Conservation (phyloP, 2,888 invertebrate species). For the Adelphocoris suturalis region DNA sequence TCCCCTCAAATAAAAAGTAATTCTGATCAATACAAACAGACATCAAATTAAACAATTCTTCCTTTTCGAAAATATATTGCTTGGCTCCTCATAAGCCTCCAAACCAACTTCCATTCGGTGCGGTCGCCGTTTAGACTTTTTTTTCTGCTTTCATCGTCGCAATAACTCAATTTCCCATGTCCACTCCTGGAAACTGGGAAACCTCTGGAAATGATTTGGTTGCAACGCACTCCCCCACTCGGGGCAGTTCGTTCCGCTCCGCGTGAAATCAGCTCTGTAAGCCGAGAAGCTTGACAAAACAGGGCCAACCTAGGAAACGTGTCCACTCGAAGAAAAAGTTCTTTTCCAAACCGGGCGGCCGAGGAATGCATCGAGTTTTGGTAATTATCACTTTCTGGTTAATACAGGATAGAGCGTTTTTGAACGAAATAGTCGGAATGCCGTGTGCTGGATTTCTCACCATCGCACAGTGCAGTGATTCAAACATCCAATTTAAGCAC, state of each 20-base stretch:
- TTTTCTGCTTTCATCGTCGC: neutral
- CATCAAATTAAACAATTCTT: no score
- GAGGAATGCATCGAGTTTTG: no score
- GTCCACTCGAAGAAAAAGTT: neutral
- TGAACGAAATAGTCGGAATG: no score
- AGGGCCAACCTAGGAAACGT: neutral
- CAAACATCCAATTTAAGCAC: no score
- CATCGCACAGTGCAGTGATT: no score
- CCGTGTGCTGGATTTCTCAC: no score
- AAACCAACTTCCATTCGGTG: neutral
- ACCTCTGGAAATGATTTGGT: neutral
- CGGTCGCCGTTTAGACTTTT: neutral
- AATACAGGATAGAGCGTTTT: no score
- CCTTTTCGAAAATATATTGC: no score
- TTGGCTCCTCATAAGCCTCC: neutral
- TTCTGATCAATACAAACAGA: no score
- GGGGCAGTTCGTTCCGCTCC: neutral
- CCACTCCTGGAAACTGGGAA: neutral
- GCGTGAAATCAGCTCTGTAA: slow-evolving; percentile 7
- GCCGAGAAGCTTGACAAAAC: slow-evolving; percentile 17
- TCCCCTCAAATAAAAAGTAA: no score
- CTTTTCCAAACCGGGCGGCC: no score
- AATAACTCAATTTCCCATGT: slow-evolving; percentile 25
- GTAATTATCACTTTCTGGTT: no score
- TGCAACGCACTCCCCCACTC: slow-evolving; percentile 4